phyloP scores from a whole-genome alignment of 2,797 vertebrate species.

The Channa striata region DNA sequence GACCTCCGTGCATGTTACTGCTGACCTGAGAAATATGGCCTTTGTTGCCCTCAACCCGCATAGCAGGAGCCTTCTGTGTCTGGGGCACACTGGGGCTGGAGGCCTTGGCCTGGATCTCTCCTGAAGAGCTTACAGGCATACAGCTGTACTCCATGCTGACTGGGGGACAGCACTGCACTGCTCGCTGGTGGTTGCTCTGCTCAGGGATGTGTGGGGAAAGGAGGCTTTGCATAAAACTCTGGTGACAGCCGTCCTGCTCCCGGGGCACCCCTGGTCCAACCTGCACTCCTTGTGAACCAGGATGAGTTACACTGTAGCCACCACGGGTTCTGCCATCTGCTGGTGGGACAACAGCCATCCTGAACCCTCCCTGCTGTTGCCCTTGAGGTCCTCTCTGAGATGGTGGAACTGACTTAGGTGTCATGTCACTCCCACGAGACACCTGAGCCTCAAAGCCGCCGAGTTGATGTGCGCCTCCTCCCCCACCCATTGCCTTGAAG shows the following conservation, averaged over 20 bases:
- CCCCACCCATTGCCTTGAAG: conserved; percentile 88
- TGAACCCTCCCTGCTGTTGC: conserved; percentile 88
- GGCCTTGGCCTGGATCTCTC: conserved; percentile 93
- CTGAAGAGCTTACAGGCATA: conserved; percentile 88
- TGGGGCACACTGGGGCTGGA: conserved; percentile 92
- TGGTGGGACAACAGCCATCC: conserved; percentile 87
- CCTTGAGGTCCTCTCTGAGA: conserved; percentile 90
- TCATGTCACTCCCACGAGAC: conserved; percentile 92
- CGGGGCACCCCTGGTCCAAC: conserved; percentile 85
- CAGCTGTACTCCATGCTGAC: conserved; percentile 94
- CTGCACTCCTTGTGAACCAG: conserved; percentile 89
- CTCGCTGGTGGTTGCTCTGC: conserved; percentile 91
- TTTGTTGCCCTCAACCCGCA: conserved; percentile 94
- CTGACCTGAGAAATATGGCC: conserved; percentile 92
- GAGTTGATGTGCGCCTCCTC: conserved; percentile 84
- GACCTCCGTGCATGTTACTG: conserved; percentile 90
- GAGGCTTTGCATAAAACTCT: conserved; percentile 97
- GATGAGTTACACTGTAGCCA: conserved; percentile 88
- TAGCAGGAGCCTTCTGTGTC: conserved; percentile 89
- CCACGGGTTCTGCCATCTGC: conserved; percentile 90
- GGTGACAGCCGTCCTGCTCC: conserved; percentile 94
- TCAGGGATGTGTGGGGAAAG: conserved; percentile 93
- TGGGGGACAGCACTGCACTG: conserved; percentile 90
- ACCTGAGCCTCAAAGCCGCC: conserved; percentile 92
- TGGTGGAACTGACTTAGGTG: conserved; percentile 86